Percentiles rank a stretch among this genome's conserved stretches.
Evolutionary conservation across 1,140 invertebrate species (phyloP).

Genomic region (Drosophila leontia): DNA sequence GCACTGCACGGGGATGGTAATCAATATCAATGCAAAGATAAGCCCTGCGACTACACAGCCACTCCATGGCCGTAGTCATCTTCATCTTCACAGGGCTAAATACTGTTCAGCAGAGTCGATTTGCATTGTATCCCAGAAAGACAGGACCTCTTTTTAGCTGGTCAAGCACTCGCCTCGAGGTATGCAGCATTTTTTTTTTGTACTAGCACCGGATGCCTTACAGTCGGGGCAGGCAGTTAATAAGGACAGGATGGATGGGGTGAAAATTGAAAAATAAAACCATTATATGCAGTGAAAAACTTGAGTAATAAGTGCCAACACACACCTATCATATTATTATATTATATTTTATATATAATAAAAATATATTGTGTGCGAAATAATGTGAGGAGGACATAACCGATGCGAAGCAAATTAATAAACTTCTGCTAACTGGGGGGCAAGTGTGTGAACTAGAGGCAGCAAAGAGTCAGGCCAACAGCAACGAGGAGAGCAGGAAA

Average conservation of each 20-base stretch:
- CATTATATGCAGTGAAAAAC: slow-evolving; percentile 1
- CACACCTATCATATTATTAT: background rate
- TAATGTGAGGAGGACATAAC: slow-evolving; percentile 18
- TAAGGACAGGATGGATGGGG: no score
- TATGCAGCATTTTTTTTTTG: slow-evolving; percentile 1
- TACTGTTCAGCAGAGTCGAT: slow-evolving; percentile 11
- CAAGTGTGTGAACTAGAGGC: slow-evolving; percentile 30
- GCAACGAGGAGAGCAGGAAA: slow-evolving; percentile 46
- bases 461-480: slow-evolving; percentile 26
- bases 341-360: background rate
- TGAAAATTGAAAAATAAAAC: no score
- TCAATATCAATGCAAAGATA: slow-evolving; percentile 46
- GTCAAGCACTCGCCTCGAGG: slow-evolving; percentile 2
- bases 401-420: slow-evolving; percentile 63
- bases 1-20: slow-evolving; percentile 28
- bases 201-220: background rate
- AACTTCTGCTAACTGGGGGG: slow-evolving; percentile 59
- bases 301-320: background rate
- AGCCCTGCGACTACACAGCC: slow-evolving; percentile 14
- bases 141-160: background rate
- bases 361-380: background rate
- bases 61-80: slow-evolving; percentile 13
- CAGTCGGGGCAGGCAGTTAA: slow-evolving; percentile 5
- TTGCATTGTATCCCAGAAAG: slow-evolving; percentile 10
- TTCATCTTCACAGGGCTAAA: slow-evolving; percentile 17